Evolutionary conservation across 2,797 vertebrate genomes (phyloP).

Genomic region (Huso huso): DNA sequence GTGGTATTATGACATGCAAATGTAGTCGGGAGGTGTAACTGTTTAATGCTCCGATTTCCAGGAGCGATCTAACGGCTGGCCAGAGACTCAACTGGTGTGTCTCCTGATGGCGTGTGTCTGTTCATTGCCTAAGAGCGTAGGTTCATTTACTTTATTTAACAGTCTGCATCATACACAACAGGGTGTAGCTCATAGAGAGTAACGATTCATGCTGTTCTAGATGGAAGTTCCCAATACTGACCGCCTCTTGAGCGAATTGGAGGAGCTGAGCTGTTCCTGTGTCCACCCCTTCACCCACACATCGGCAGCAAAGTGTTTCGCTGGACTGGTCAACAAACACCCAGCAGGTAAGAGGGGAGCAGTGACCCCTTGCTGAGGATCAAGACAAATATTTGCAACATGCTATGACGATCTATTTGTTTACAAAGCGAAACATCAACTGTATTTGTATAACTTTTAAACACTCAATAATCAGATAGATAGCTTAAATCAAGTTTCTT

Average conservation of each 20-base stretch:
- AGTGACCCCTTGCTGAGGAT: no score
- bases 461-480: no score
- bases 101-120: constrained; percentile 87
- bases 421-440: no score
- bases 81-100: constrained; percentile 69
- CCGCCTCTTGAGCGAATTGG: constrained; percentile 66
- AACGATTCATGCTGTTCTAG: constrained; percentile 44
- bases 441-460: not conserved
- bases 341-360: constrained; percentile 55
- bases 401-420: no score
- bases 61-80: constrained; percentile 39
- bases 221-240: constrained; percentile 77
- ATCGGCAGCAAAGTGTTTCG: constrained; percentile 85
- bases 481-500: no score
- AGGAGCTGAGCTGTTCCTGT: constrained; percentile 71
- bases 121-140: constrained; percentile 74
- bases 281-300: constrained; percentile 68
- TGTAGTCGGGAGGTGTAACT: not conserved
- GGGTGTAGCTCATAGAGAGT: not conserved
- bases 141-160: constrained; percentile 33
- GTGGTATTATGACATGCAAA: no score
- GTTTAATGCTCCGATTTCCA: constrained; percentile 17
- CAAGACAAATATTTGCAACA: no score
- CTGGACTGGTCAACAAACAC: constrained; percentile 86
- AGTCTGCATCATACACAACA: no score